Evolutionary conservation across 2,888 invertebrate species (phyloP).

Genomic region (Callinectes sapidus): DNA sequence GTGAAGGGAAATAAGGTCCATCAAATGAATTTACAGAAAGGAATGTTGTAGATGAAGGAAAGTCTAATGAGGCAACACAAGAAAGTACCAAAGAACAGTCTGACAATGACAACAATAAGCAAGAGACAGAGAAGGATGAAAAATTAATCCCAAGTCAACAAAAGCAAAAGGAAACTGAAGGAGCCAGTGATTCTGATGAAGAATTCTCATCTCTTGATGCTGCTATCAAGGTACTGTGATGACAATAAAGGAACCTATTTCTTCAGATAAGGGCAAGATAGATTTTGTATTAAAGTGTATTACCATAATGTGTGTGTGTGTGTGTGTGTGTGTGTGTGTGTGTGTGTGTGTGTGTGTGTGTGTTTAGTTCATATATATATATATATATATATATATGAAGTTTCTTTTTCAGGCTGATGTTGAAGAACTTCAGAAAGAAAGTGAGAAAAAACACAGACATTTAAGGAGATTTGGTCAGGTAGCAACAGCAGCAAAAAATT

Average conservation of each 20-base stretch:
- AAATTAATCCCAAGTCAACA: not conserved
- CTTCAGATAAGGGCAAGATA: not conserved
- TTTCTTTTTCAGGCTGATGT: slow-evolving; percentile 54
- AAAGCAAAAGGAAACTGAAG: not conserved
- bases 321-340: not conserved
- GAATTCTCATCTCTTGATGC: slow-evolving; percentile 52
- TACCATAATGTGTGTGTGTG: not conserved
- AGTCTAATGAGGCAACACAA: slow-evolving; percentile 4
- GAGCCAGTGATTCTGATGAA: slow-evolving; percentile 43
- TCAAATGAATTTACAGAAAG: not conserved
- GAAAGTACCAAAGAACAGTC: not conserved
- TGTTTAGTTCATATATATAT: not conserved
- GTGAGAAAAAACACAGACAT: slow-evolving; percentile 33
- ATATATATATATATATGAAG: not conserved
- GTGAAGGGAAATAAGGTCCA: not conserved
- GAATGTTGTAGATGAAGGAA: not conserved
- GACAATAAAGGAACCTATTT: not conserved
- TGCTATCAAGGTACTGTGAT: slow-evolving; percentile 56
- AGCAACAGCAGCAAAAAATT: slow-evolving; percentile 88
- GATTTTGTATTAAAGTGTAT: not conserved
- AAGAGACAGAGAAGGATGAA: not conserved
- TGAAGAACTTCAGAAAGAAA: slow-evolving; percentile 46
- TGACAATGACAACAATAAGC: not conserved
- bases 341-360: not conserved
- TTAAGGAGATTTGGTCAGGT: slow-evolving; percentile 81